Base-by-base conservation (phyloP, 2,888 invertebrate genomes). In the Molanna angustata region DNA sequence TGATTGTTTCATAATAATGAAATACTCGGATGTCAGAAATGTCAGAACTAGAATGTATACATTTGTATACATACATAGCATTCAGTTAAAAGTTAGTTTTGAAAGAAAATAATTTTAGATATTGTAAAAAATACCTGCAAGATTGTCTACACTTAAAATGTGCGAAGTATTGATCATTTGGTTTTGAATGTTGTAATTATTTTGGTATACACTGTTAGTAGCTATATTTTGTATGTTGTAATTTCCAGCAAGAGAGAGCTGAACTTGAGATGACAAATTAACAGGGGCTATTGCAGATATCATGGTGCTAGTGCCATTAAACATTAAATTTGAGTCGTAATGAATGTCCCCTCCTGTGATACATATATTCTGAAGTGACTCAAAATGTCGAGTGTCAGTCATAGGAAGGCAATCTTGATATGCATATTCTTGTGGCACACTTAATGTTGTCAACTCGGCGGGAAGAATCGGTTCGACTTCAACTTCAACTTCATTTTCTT, bases 151-250 rank as follows among this genome's bases (percentile, higher is more conserved):
- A 16, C 47, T 48, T 17, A 60, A 54, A 27, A 61, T 56, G 35
- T 56, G 49, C 19, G 43, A 19, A 2, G 52, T 45, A 39, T 51
- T 49, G 16, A 57, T 52, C 22, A 57, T 59, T 33, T 59, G 61
- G 31, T 55, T 50, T 11, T 50, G 50, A 19, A 52, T 33, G 17
- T 22, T 31, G 37, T 55, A 55, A 21, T 49, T 43, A 41, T 33
- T 58, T 20, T 52, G 52, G 39, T 49, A 54, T n/a, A 31, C 17
- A 13, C 39, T 37, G 20, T 49, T 43, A 27, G 37, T 46, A 7
- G 40, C 46, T 14, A 58, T 31, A 9, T 44, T 39, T 14, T 53
- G 53, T 17, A 48, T 47, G 41, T 43, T 47, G 32, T 48, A 58
- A 31, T 35, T 48, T 14, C 46, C 48, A 9, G 56, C 27, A 13